These are phyloP conservation scores for Taurulus bubalis DNA, from an alignment of 2,113 vertebrate species.

Conservation along the genomic window DNA sequence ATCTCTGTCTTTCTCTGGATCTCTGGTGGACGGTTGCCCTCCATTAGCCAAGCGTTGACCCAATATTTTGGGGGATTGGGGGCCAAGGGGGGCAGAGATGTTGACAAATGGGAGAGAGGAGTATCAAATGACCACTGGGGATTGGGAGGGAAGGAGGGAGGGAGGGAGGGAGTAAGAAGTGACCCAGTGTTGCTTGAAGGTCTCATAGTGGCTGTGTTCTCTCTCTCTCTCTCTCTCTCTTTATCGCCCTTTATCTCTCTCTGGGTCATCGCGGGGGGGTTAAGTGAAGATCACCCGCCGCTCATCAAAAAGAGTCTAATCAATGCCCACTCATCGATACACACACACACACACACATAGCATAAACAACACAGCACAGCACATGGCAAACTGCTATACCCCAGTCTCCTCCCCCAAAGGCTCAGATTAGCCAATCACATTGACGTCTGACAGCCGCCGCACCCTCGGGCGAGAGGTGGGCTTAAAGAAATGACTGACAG, in stretches of 20 bases:
- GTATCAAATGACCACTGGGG: slow-evolving; percentile 76
- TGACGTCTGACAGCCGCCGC: slow-evolving; percentile 58
- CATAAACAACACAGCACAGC: slow-evolving; percentile 2
- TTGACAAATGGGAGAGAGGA: slow-evolving; percentile 74
- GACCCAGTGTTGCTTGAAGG: slow-evolving; percentile 63
- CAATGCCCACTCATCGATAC: not conserved
- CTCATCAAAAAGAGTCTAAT: slow-evolving; percentile 18
- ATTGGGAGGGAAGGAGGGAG: slow-evolving; percentile 22
- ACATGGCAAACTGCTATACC: slow-evolving; percentile 11
- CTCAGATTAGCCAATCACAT: slow-evolving; percentile 66
- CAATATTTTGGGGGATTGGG: slow-evolving; percentile 63
- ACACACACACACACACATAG: not conserved
- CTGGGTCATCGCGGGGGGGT: slow-evolving; percentile 27
- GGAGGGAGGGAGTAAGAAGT: slow-evolving; percentile 56
- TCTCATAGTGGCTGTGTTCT: slow-evolving; percentile 34
- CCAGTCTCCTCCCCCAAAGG: slow-evolving; percentile 25
- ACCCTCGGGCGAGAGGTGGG: slow-evolving; percentile 41
- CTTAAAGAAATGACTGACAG: slow-evolving; percentile 61
- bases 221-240: slow-evolving; percentile 2
- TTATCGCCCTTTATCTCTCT: slow-evolving; percentile 3
- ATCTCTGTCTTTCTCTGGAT: slow-evolving; percentile 24
- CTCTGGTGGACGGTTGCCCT: slow-evolving; percentile 43
- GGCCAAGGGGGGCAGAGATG: slow-evolving; percentile 57
- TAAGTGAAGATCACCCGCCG: slow-evolving; percentile 44
- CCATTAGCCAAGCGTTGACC: slow-evolving; percentile 73